Evolutionary conservation across 1,140 invertebrate species (phyloP).

Genomic region (Platyscapa corneri): DNA sequence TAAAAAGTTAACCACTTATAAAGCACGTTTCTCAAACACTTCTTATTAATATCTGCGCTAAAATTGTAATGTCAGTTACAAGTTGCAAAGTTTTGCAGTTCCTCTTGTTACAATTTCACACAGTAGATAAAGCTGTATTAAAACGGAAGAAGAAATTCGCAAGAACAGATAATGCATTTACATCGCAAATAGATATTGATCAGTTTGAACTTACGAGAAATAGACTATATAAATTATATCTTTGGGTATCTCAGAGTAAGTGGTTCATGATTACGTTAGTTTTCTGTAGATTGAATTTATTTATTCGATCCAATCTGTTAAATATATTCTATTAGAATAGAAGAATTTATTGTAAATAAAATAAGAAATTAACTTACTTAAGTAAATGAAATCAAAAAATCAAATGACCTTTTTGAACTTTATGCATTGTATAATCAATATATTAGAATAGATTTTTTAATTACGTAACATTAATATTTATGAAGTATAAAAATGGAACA

Average conservation of each 20-base stretch:
- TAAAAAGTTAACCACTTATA: background rate
- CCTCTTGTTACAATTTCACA: background rate
- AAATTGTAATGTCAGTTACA: background rate
- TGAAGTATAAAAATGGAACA: no score
- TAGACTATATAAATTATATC: background rate
- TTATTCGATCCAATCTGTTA: background rate
- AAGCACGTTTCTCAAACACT: background rate
- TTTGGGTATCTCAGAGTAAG: background rate
- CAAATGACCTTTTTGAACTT: no score
- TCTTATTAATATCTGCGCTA: background rate
- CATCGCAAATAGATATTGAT: background rate
- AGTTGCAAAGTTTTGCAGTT: background rate
- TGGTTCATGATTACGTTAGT: background rate
- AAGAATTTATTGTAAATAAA: background rate
- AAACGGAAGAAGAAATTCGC: background rate
- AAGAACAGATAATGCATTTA: background rate
- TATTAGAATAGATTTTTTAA: no score
- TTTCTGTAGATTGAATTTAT: background rate
- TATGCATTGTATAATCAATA: no score
- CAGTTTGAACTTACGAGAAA: background rate
- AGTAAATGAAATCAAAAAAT: background rate
- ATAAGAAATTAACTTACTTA: background rate
- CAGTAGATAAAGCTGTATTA: background rate
- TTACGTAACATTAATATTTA: no score
- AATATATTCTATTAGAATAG: background rate